Percentiles rank a stretch among this genome's conserved stretches.
Evolutionary conservation across 2,113 vertebrate genomes (phyloP).

Genomic region (Paracanthobrama guichenoti): DNA sequence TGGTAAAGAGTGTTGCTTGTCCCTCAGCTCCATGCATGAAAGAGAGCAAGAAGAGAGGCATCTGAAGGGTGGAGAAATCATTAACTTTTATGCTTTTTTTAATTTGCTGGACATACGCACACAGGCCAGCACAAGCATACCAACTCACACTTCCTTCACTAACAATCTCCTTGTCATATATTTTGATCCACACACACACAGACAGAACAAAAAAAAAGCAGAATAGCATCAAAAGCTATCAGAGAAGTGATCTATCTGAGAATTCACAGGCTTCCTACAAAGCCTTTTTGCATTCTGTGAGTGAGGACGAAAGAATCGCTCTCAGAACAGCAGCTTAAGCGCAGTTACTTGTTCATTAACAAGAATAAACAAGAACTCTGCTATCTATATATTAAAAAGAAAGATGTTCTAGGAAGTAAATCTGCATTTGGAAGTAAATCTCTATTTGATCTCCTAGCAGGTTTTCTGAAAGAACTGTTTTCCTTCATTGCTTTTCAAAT

Average conservation of each 20-base stretch:
- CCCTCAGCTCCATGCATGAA: constrained; percentile 20
- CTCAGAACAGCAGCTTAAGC: not conserved
- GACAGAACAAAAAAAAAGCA: not conserved
- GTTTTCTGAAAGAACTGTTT: constrained; percentile 5
- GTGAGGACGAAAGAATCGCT: not conserved
- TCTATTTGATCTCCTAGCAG: constrained; percentile 6
- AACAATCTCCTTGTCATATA: not conserved
- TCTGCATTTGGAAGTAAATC: constrained; percentile 17
- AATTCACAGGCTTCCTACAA: not conserved
- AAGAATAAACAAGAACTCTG: not conserved
- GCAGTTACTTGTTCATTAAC: constrained; percentile 7
- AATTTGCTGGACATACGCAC: constrained; percentile 20
- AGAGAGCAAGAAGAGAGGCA: constrained; percentile 1
- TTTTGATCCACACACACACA: constrained; percentile 4
- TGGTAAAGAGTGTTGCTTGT: constrained; percentile 33
- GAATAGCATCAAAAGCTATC: constrained; percentile 21
- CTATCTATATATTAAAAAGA: constrained; percentile 24
- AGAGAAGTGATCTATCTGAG: constrained; percentile 1
- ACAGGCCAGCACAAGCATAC: not conserved
- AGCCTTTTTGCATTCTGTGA: constrained; percentile 27
- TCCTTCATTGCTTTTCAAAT: constrained; percentile 30
- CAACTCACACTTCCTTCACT: not conserved
- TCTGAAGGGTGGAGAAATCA: constrained; percentile 35
- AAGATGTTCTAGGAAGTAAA: not conserved
- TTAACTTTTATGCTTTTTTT: constrained; percentile 14